These are phyloP conservation scores for Elymnias hypermnestra DNA, from an alignment of 1,140 invertebrate genomes.

Conservation along the genomic window DNA sequence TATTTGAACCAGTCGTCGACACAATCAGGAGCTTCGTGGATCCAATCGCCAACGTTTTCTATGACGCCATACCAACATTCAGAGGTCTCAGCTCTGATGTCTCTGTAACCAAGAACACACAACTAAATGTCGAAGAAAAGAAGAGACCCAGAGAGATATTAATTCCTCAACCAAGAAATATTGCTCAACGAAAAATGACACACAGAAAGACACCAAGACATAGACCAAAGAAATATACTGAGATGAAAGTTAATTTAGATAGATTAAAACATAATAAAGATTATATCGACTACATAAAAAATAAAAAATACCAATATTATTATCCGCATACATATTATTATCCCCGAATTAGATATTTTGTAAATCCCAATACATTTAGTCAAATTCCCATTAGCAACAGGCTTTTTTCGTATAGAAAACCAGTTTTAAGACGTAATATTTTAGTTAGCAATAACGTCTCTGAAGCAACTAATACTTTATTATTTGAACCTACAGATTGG, in stretches of 20 bases:
- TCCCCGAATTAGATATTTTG: slow-evolving; percentile 56
- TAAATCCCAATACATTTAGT: slow-evolving; percentile 43
- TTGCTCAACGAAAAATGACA: slow-evolving; percentile 58
- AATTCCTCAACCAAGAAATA: slow-evolving; percentile 55
- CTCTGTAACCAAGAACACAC: slow-evolving; percentile 37
- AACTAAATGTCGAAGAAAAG: slow-evolving; percentile 37
- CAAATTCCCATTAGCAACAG: slow-evolving; percentile 43
- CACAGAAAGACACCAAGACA: slow-evolving; percentile 37
- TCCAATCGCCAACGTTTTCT: slow-evolving; percentile 57
- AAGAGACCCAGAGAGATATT: slow-evolving; percentile 52
- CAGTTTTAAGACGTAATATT: slow-evolving; percentile 25
- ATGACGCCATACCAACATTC: slow-evolving; percentile 60
- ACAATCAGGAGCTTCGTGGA: slow-evolving; percentile 51
- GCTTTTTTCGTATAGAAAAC: slow-evolving; percentile 40
- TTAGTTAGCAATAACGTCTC: slow-evolving; percentile 21
- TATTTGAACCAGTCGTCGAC: slow-evolving; percentile 60
- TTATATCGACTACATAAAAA: slow-evolving; percentile 59
- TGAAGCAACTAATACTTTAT: slow-evolving; percentile 6
- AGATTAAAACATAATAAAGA: slow-evolving; percentile 62
- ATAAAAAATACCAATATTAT: slow-evolving; percentile 65
- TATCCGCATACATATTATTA: slow-evolving; percentile 65
- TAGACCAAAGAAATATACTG: slow-evolving; percentile 59
- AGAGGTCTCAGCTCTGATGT: slow-evolving; percentile 54
- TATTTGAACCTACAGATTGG: slow-evolving; percentile 45
- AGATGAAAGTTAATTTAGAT: slow-evolving; percentile 59